Evolutionary conservation across 2,113 vertebrate species (phyloP).

Genomic region (Heliornis fulica): DNA sequence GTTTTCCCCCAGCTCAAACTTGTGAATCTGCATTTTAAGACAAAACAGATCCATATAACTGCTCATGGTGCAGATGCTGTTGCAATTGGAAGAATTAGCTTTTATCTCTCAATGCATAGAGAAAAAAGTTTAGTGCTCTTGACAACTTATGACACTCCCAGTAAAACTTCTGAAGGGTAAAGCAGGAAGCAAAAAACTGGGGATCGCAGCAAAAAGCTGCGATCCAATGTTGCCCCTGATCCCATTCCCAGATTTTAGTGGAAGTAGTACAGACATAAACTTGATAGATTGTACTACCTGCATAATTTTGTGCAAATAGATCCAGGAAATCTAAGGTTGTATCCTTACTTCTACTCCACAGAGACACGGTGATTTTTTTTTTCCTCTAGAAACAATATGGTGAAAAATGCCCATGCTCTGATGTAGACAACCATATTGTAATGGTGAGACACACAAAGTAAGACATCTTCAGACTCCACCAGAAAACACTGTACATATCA

Average conservation of each 20-base stretch:
- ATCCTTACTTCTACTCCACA: not conserved
- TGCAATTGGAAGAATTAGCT: not conserved
- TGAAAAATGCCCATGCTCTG: not conserved
- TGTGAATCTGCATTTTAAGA: not conserved
- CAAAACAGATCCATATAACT: not conserved
- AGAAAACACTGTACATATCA: not conserved
- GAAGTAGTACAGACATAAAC: not conserved
- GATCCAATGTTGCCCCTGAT: not conserved
- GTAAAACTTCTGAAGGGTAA: not conserved
- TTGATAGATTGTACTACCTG: not conserved
- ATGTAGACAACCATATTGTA: rapidly evolving
- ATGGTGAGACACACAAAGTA: not conserved
- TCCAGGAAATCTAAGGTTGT: not conserved
- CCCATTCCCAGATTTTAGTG: not conserved
- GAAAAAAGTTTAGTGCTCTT: not conserved
- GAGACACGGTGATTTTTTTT: not conserved
- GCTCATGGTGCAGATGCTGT: not conserved
- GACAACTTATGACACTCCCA: not conserved
- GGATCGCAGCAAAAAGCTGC: too few species aligned
- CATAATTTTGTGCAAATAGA: not conserved
- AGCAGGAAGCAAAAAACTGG: not conserved
- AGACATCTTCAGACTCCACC: not conserved
- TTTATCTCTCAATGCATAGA: not conserved
- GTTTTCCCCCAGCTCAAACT: not conserved
- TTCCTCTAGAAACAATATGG: not conserved